These are phyloP conservation scores for Euzophera pinguis DNA, from an alignment of 2,888 invertebrate genomes.

Conservation along the genomic window DNA sequence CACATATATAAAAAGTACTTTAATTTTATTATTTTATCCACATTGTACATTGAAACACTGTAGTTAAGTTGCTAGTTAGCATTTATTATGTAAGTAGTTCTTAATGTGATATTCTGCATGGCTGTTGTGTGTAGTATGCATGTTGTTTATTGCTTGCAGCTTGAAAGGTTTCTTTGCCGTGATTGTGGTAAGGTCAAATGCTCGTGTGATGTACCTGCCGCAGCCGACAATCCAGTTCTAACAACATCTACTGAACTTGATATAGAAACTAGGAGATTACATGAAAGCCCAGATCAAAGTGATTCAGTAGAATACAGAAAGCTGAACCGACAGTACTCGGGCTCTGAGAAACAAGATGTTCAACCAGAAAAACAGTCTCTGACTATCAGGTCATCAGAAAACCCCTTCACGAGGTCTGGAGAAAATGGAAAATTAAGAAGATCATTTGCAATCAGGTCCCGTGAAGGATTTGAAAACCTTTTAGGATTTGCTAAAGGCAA, in stretches of 20 bases:
- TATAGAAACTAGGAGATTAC: conserved; percentile 25
- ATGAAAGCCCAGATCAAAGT: conserved; percentile 30
- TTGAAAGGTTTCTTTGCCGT: conserved; percentile 86
- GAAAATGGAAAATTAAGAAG: conserved; percentile 64
- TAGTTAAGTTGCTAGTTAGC: background rate
- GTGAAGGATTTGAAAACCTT: conserved; percentile 68
- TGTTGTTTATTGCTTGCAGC: conserved; percentile 83
- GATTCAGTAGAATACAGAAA: conserved; percentile 54
- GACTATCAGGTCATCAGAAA: conserved; percentile 49
- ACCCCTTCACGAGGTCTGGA: conserved; percentile 53
- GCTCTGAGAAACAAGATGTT: conserved; percentile 35
- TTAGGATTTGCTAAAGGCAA: conserved; percentile 55
- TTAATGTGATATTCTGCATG: conserved; percentile 44
- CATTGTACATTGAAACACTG: conserved; percentile 12
- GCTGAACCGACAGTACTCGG: conserved; percentile 45
- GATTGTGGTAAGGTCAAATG: conserved; percentile 85
- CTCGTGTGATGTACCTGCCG: conserved; percentile 65
- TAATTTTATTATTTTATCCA: conserved; percentile 18
- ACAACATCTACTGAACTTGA: conserved; percentile 26
- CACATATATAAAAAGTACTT: too few species aligned
- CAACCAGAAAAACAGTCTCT: conserved; percentile 32
- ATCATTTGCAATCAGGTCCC: conserved; percentile 68
- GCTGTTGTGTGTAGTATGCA: conserved; percentile 72
- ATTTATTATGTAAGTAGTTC: background rate
- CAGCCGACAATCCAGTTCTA: conserved; percentile 31